Conservation (phyloP, 2,888 invertebrate species). For the Cheilosia vernalis region DNA sequence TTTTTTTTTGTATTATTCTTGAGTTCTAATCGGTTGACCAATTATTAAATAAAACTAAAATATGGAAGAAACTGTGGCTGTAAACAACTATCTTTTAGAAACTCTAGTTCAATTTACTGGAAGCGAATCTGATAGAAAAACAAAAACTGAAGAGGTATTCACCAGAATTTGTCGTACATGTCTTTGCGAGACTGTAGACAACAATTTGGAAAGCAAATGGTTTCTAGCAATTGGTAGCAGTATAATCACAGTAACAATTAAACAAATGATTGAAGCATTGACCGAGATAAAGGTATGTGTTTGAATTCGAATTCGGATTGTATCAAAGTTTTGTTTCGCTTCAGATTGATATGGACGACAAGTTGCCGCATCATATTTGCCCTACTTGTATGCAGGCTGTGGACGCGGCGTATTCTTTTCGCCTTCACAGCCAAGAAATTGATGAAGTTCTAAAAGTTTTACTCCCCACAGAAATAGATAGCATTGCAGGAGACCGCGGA, state of each 20-base stretch:
- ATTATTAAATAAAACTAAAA: not conserved
- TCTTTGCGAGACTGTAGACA: not conserved
- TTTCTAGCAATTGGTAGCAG: not conserved
- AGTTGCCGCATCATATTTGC: not conserved
- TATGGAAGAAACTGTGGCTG: not conserved
- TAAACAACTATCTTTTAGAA: not conserved
- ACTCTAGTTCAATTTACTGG: not conserved
- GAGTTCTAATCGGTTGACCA: too few species aligned
- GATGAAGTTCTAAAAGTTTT: not conserved
- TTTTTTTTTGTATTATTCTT: too few species aligned
- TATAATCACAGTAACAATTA: not conserved
- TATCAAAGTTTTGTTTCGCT: not conserved
- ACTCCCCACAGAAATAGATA: not conserved
- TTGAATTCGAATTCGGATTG: not conserved
- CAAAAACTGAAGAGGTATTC: not conserved
- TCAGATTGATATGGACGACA: slow-evolving; percentile 4
- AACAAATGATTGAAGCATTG: not conserved
- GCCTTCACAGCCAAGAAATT: not conserved
- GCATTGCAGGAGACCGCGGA: too few species aligned
- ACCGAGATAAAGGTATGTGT: not conserved
- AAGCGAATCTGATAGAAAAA: not conserved
- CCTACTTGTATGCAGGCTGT: not conserved
- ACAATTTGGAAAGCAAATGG: not conserved
- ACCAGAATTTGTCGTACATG: not conserved
- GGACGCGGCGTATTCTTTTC: not conserved